phyloP scores from a whole-genome alignment of 2,797 vertebrate genomes.

The Bradypodion ventrale region DNA sequence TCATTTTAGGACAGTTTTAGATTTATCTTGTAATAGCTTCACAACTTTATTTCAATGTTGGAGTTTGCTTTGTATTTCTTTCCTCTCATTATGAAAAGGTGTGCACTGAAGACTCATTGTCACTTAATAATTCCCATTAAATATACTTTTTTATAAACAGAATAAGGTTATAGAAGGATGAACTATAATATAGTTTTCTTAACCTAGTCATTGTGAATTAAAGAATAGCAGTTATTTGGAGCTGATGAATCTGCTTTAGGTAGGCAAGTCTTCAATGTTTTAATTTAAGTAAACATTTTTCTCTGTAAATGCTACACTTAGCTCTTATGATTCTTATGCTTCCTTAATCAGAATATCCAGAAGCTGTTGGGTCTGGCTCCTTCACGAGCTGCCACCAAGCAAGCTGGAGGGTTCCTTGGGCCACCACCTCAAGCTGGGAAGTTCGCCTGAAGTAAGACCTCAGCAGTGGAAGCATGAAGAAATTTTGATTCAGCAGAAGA shows the following conservation, averaged over 20 bases:
- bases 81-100: neutral
- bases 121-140: neutral
- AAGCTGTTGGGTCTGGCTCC: conserved; percentile 97
- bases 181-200: neutral
- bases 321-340: neutral
- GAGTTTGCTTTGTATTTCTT: neutral
- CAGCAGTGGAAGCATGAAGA: conserved; percentile 17
- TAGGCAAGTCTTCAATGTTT: neutral
- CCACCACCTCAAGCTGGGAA: conserved; percentile 96
- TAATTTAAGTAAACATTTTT: neutral
- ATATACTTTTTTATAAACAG: neutral
- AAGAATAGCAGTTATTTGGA: neutral
- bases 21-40: neutral
- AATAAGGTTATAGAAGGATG: neutral
- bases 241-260: neutral
- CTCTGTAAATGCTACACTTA: neutral
- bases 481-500: conserved; percentile 39
- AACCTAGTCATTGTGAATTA: neutral
- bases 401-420: conserved; percentile 96
- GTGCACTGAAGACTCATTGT: neutral
- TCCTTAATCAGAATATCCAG: conserved; percentile 91
- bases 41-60: neutral
- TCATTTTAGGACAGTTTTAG: neutral
- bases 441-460: conserved; percentile 83
- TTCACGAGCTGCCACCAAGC: conserved; percentile 96